Conservation (phyloP, 30 jellyfish, hydroid and myxozoan species). For the Cassiopea xamachana region DNA sequence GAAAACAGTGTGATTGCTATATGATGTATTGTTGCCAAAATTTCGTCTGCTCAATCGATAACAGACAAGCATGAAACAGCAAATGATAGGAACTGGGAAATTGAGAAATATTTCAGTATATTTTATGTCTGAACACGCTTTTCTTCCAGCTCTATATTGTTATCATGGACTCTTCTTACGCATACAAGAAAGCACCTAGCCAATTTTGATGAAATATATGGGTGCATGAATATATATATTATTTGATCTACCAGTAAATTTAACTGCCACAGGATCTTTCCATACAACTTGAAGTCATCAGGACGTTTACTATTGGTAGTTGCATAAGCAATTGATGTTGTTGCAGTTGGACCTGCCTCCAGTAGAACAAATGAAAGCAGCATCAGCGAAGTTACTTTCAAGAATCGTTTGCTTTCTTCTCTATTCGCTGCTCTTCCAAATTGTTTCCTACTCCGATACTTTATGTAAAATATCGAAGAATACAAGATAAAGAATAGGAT, state of each 20-base stretch:
- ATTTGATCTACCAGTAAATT: constrained; percentile 35
- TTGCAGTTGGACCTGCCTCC: constrained; percentile 15
- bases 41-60: too few relatives aligned
- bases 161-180: neutral
- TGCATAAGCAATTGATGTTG: neutral
- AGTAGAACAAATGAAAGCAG: neutral
- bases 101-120: too few relatives aligned
- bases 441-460: neutral
- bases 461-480: neutral
- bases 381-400: constrained; percentile 13
- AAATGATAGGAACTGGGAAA: too few relatives aligned
- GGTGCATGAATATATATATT: constrained; percentile 35
- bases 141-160: too few relatives aligned
- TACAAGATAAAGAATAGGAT: neutral
- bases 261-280: constrained; percentile 17
- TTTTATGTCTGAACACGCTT: too few relatives aligned
- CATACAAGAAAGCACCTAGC: neutral
- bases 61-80: too few relatives aligned
- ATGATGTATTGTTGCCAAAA: too few relatives aligned
- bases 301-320: neutral
- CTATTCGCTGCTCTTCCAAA: neutral
- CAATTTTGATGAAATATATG: neutral
- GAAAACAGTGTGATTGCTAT: too few relatives aligned
- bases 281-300: neutral
- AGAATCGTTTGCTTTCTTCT: neutral